phyloP scores from a whole-genome alignment of 2,113 vertebrate species.

The Pygoscelis antarcticus region DNA sequence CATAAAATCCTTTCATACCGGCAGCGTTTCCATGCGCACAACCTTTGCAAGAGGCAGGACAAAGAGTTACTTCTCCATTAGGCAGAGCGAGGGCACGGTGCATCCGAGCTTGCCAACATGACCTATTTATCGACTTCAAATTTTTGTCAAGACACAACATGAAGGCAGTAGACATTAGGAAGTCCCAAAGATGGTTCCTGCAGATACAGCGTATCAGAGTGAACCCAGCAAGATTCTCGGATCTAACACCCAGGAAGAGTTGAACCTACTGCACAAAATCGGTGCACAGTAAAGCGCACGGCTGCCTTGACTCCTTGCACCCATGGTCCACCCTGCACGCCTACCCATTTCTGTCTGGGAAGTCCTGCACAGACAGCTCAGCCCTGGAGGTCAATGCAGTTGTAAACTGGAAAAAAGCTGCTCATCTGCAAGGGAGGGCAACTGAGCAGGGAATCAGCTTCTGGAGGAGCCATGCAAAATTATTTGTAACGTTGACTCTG shows the following conservation, averaged over 20 bases:
- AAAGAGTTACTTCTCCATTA: not conserved
- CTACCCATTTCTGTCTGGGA: not conserved
- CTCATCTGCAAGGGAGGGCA: not conserved
- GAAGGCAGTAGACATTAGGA: not conserved
- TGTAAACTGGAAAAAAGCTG: not conserved
- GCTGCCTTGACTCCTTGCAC: not conserved
- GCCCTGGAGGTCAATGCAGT: not conserved
- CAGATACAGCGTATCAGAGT: accelerated
- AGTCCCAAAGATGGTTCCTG: not conserved
- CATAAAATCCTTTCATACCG: not conserved
- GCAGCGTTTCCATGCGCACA: not conserved
- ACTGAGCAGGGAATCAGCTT: not conserved
- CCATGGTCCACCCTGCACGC: accelerated
- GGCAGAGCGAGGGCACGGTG: accelerated
- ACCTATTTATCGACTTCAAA: not conserved
- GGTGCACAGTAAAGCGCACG: accelerated
- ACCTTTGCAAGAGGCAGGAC: not conserved
- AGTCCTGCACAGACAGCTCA: not conserved
- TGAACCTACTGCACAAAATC: not conserved
- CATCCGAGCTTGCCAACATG: accelerated
- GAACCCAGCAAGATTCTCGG: not conserved
- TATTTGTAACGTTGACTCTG: not conserved
- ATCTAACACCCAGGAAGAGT: not conserved
- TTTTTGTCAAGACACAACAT: not conserved
- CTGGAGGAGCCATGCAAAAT: not conserved